A percentile compares a stretch with the other conserved stretches of the same genome.
phyloP scores from a whole-genome alignment of 2,797 vertebrate genomes.

The Sebastes cheni region DNA sequence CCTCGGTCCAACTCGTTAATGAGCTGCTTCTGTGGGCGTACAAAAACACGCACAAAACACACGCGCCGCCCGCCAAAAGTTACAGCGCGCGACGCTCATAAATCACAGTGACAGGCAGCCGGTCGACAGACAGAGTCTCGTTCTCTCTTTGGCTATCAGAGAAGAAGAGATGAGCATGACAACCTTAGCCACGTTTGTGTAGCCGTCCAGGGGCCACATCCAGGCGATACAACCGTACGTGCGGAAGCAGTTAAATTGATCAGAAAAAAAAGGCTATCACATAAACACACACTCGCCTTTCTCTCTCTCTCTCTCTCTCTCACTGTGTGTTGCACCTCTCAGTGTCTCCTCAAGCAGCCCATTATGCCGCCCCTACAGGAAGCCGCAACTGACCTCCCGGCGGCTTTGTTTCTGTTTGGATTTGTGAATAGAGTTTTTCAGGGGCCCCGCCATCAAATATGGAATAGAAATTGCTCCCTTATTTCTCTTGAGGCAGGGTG shows the following conservation, averaged over 20 bases:
- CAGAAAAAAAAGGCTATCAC: conserved; percentile 82
- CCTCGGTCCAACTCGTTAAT: conserved; percentile 88
- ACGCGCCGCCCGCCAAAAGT: conserved; percentile 77
- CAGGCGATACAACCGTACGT: conserved; percentile 82
- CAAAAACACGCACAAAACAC: conserved; percentile 62
- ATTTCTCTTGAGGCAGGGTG: conserved; percentile 93
- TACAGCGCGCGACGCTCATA: conserved; percentile 88
- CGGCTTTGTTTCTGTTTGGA: conserved; percentile 99
- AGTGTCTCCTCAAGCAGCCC: conserved; percentile 88
- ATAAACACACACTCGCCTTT: conserved; percentile 44
- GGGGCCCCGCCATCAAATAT: conserved; percentile 93
- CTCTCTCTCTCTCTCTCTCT: not conserved
- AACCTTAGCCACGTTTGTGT: conserved; percentile 38
- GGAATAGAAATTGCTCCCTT: conserved; percentile 98
- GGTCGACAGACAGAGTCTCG: conserved; percentile 61
- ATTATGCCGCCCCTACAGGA: conserved; percentile 94
- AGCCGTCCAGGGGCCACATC: conserved; percentile 82
- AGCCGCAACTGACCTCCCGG: conserved; percentile 91
- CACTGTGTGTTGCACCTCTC: conserved; percentile 48
- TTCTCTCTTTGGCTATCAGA: conserved; percentile 44
- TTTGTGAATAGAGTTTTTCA: conserved; percentile 98
- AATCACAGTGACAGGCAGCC: conserved; percentile 95
- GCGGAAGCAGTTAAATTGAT: conserved; percentile 94
- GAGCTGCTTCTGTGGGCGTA: conserved; percentile 84
- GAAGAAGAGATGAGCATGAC: conserved; percentile 41